Evolutionary conservation across 1,140 invertebrate genomes (phyloP).

Genomic region (Drosophila nikananu): DNA sequence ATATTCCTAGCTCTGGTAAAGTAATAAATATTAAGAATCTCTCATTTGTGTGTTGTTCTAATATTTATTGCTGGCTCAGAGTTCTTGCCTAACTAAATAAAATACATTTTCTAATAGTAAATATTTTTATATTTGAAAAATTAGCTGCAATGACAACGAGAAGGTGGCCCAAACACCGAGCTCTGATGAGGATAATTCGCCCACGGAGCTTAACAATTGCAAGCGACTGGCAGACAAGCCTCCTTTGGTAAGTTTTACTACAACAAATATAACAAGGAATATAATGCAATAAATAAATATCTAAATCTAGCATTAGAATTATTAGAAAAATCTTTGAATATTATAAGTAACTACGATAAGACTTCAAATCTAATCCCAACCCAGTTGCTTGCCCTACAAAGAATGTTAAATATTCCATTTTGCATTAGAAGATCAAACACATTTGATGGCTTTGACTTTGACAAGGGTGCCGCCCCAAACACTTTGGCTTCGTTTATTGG

Average conservation of each 20-base stretch:
- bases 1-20: neutral
- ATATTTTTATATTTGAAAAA: neutral
- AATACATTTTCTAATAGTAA: neutral
- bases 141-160: slow-evolving; percentile 80
- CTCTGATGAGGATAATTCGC: slow-evolving; percentile 94
- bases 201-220: slow-evolving; percentile 94
- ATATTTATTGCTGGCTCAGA: neutral
- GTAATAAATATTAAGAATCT: neutral
- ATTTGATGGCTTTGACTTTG: slow-evolving; percentile 65
- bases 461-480: slow-evolving; percentile 66
- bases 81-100: no score
- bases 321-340: neutral
- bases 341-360: no score
- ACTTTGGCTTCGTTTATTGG: slow-evolving; percentile 63
- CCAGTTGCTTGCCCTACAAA: neutral
- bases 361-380: neutral
- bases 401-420: slow-evolving; percentile 30
- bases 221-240: slow-evolving; percentile 92
- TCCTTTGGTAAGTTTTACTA: slow-evolving; percentile 88
- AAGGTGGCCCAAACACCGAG: slow-evolving; percentile 87
- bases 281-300: neutral
- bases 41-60: neutral
- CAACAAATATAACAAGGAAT: neutral
- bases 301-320: no score
- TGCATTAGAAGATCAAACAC: slow-evolving; percentile 44